Percentiles rank a stretch among this genome's conserved stretches.
Conservation (phyloP, 2,797 vertebrate genomes). For the Allobates femoralis region DNA sequence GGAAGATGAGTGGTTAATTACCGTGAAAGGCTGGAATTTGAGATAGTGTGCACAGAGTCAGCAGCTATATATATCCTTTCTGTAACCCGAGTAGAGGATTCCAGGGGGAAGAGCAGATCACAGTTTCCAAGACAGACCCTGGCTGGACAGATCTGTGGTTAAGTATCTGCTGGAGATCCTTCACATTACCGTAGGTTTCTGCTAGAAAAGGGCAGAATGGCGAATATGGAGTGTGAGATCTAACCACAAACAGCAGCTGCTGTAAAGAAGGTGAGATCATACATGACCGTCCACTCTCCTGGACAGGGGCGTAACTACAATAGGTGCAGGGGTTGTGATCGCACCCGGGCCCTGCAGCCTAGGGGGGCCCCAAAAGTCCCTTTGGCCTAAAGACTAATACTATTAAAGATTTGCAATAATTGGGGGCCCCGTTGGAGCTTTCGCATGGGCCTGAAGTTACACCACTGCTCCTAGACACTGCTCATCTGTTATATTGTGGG, state of each 20-base stretch:
- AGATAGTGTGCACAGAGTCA: slow-evolving; percentile 84
- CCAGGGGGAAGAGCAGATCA: slow-evolving; percentile 69
- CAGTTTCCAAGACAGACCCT: slow-evolving; percentile 24
- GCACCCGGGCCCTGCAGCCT: no score
- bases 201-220: slow-evolving; percentile 29
- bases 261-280: slow-evolving; percentile 45
- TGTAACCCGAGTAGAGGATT: slow-evolving; percentile 93
- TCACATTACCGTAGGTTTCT: not conserved
- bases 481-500: not conserved
- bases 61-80: slow-evolving; percentile 95
- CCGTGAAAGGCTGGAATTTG: slow-evolving; percentile 59
- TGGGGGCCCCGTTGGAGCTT: no score
- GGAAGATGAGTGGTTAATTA: slow-evolving; percentile 56
- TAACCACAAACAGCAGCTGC: slow-evolving; percentile 1
- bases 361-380: no score
- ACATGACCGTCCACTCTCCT: no score
- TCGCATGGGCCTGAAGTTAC: no score
- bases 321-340: no score
- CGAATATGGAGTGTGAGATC: not conserved
- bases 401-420: no score
- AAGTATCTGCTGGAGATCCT: not conserved
- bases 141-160: slow-evolving; percentile 24
- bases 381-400: no score
- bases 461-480: no score
- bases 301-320: no score